These are phyloP conservation scores for Smutsia temminckii DNA, from an alignment of 2,797 vertebrate genomes.

Conservation along the genomic window DNA sequence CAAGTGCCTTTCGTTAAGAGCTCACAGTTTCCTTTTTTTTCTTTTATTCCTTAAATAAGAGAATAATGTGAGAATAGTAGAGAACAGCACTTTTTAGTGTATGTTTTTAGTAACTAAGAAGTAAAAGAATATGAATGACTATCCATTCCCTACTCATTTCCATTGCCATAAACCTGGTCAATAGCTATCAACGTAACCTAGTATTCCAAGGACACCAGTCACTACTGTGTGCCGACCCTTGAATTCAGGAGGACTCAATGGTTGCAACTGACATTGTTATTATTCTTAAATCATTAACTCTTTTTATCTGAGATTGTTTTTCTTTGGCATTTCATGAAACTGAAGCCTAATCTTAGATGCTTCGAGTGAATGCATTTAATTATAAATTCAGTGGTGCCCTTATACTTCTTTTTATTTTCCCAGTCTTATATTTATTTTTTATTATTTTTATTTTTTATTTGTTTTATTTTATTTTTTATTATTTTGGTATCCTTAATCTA, in stretches of 20 bases:
- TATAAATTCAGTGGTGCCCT: background rate
- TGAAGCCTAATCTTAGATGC: background rate
- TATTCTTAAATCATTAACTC: background rate
- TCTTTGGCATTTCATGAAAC: background rate
- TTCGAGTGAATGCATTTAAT: background rate
- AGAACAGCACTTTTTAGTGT: background rate
- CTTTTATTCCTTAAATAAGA: background rate
- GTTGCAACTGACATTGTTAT: background rate
- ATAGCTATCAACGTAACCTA: background rate
- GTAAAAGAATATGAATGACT: background rate
- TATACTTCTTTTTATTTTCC: background rate
- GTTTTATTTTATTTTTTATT: too few species aligned
- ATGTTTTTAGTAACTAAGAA: background rate
- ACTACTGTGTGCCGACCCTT: background rate
- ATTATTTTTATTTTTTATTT: too few species aligned
- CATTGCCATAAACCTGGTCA: background rate
- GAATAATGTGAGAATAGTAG: background rate
- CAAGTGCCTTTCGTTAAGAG: background rate
- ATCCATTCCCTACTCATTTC: background rate
- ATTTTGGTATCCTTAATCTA: too few species aligned
- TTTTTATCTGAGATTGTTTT: slow-evolving; percentile 5
- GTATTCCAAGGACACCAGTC: background rate
- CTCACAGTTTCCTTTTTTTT: background rate
- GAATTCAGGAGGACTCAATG: background rate
- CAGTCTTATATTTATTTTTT: too few species aligned